Conservation (phyloP, 2,797 vertebrate species). For the Sternarchorhynchus goeldii region DNA sequence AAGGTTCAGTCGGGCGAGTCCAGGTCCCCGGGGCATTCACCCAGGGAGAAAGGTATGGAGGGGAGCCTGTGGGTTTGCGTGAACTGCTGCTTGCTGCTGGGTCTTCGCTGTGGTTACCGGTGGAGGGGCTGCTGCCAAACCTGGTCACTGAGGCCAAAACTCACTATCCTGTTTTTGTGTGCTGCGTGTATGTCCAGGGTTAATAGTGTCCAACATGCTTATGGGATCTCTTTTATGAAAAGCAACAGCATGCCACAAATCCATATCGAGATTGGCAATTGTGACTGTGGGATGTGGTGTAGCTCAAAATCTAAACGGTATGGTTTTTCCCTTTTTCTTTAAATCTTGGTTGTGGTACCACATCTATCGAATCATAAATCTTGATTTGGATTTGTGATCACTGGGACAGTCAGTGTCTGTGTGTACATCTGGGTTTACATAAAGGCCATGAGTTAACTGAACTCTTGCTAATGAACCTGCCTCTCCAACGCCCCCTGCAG, state of each 20-base stretch:
- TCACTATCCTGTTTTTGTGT: slow-evolving; percentile 1
- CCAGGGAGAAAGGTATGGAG: slow-evolving; percentile 61
- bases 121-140: slow-evolving; percentile 65
- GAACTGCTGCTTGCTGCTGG: slow-evolving; percentile 24
- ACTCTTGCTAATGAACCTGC: not conserved
- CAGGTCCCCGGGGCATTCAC: slow-evolving; percentile 42
- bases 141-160: slow-evolving; percentile 8
- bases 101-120: slow-evolving; percentile 54
- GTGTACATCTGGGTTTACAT: not conserved
- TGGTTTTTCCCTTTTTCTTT: not conserved
- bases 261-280: not conserved
- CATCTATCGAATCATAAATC: not conserved
- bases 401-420: not conserved
- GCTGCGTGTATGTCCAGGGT: not conserved
- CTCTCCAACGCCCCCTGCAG: slow-evolving; percentile 63
- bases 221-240: not conserved
- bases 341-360: not conserved
- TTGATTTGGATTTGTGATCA: slow-evolving; percentile 4
- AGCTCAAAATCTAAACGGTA: not conserved
- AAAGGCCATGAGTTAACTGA: not conserved
- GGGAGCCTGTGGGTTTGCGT: slow-evolving; percentile 39
- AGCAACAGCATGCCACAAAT: not conserved
- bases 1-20: slow-evolving; percentile 46
- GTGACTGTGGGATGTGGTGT: not conserved
- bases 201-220: not conserved